Evolutionary conservation across 2,888 invertebrate species (phyloP), one percentile per base, ranked within the genome.

Genomic region (Synergus laeviventris): DNA sequence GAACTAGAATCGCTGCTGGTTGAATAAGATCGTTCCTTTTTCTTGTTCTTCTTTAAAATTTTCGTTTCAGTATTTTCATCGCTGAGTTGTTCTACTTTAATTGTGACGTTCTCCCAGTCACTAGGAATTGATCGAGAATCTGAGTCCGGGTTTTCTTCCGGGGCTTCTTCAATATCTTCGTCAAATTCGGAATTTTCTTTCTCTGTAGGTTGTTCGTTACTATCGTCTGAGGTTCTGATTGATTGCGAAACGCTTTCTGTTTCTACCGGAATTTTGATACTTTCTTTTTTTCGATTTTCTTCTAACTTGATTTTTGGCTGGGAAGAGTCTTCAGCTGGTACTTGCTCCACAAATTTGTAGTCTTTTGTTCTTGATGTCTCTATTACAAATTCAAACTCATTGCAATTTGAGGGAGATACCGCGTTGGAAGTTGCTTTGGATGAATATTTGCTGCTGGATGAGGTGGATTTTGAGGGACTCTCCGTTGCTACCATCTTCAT

Each of bases 401-500:
- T 45, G 3, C 76, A 81, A 54, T 79, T 77, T 3, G 74, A 38
- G 3, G 78, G 59, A 18, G 74, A 12, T 42, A 75, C 73, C 16
- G 76, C 70, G 16, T 0, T 16, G 14, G 16, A 18, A 74, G 11
- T 49, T 75, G 56, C 2, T 24, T 42, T 38, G 7, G 74, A 54
- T 1, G 77, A 61, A 18, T 36, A 18, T 36, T 62, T 49, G 38
- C 54, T 36, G 12, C 49, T 49, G 38, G 4, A n/a, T 77, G 76
- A 1, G n/a, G 21, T 54, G 9, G 49, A 59, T 21, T 76, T 42
- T n/a, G 76, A 59, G 76, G 82, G 80, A 73, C 86, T 83, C 77
- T 91, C 90, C 36, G 89, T 88, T 73, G 90, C 91, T 2, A 93
- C 92, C 81, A 93, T 92, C 86, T 93, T 93, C 89, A 93, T 92